Evolutionary conservation across 2,888 invertebrate genomes (phyloP), one percentile per base, ranked within the genome.

Genomic region (Eurytoma adleriae): DNA sequence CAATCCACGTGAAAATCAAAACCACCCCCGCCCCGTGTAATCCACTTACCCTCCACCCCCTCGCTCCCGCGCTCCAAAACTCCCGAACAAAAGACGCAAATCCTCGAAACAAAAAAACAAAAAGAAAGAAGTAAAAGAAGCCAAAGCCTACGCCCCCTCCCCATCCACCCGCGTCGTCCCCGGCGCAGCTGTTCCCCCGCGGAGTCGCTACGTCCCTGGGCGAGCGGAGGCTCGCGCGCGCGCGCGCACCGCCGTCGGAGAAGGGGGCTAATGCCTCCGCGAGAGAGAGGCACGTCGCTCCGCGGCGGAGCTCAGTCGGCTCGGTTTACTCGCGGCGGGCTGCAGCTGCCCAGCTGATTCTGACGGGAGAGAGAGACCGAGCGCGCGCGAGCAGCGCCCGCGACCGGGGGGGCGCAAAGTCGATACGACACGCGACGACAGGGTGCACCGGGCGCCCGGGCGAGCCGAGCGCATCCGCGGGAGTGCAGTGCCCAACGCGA

Each of bases 321-420:
- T 61, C 72, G 67, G 72, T 61, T 78, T 78, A 72, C 40, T 78
- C 72, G 30, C 54, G 59, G 20, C 61, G 73, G 79, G 73, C 68
- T 48, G 64, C 54, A 30, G 71, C 71, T 20, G 66, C 57, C 66
- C 78, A 78, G 78, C 78, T 78, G 78, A 78, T 72, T 68, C 68
- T 67, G 69, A 69, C 73, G 68, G 62, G 71, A 70, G 78, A 52
- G 61, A 24, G 24, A 24, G 61, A 61, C 61, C 24, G 64, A 64
- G 64, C 18, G 40, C 14, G 52, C 14, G 52, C 12, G n/a, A n/a
- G n/a, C n/a, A n/a, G 52, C 52, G 14, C 52, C 16, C 52, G 52
- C 16, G 59, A 59, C 24, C n/a, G n/a, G 20, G 59, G 13, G 20
- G 24, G 59, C 24, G 59, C 13, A 59, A 57, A 57, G 20, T 57